A percentile compares a stretch with the other conserved stretches of the same genome.
Evolutionary conservation across 1,140 invertebrate species (phyloP).

Genomic region (Zaprionus vittiger): DNA sequence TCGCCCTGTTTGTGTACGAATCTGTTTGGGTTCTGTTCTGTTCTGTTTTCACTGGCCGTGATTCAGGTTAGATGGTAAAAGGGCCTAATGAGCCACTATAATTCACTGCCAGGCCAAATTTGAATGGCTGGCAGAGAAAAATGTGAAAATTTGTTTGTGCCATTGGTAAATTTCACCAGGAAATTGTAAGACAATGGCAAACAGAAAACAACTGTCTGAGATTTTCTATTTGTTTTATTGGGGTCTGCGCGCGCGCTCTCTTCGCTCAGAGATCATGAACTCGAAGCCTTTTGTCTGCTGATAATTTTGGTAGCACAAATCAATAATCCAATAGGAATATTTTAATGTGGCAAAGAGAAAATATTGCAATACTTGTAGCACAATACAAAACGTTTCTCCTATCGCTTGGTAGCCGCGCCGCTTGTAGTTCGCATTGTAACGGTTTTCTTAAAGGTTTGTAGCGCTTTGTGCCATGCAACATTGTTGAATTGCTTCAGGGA

Average conservation of each 20-base stretch:
- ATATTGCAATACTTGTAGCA: constrained; percentile 59
- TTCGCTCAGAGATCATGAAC: constrained; percentile 76
- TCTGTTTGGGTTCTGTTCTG: constrained; percentile 1
- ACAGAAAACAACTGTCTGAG: constrained; percentile 23
- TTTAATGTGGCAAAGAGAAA: constrained; percentile 60
- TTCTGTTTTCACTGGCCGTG: constrained; percentile 60
- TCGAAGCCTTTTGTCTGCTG: constrained; percentile 59
- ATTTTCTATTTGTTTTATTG: constrained; percentile 38
- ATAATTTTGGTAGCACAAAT: constrained; percentile 80
- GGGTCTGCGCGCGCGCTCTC: constrained; percentile 57
- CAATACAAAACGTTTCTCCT: constrained; percentile 34
- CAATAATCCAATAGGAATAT: constrained; percentile 71
- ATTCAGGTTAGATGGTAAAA: constrained; percentile 66
- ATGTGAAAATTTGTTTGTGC: constrained; percentile 42
- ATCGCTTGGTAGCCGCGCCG: constrained; percentile 51
- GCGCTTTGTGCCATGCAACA: constrained; percentile 14
- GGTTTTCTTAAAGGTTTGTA: constrained; percentile 38
- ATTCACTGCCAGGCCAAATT: constrained; percentile 74
- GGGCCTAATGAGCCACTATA: constrained; percentile 79
- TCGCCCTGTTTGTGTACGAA: constrained; percentile 11
- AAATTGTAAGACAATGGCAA: constrained; percentile 70
- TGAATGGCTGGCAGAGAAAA: constrained; percentile 51
- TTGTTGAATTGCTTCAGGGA: neutral
- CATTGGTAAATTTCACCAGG: constrained; percentile 68
- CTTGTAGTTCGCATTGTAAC: constrained; percentile 57